These are phyloP conservation scores for Erpornis zantholeuca DNA, from an alignment of 2,113 vertebrate species.

Conservation along the genomic window DNA sequence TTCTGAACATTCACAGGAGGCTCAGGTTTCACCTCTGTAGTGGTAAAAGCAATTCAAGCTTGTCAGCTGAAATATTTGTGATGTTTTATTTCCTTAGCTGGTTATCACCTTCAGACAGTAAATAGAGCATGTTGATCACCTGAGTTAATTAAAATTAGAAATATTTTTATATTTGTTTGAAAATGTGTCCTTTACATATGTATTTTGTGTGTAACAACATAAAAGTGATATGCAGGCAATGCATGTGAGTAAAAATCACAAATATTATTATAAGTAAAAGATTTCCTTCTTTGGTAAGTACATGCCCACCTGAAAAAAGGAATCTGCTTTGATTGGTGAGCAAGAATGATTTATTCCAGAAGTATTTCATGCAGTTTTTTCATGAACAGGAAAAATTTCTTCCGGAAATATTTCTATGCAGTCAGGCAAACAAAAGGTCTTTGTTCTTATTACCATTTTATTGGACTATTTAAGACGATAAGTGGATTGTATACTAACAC, in stretches of 20 bases:
- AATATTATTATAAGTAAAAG: background rate
- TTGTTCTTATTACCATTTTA: background rate
- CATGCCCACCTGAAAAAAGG: background rate
- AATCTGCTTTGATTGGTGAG: background rate
- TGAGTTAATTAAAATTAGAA: background rate
- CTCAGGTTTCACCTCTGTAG: background rate
- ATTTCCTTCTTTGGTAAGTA: background rate
- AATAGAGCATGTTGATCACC: rapidly evolving
- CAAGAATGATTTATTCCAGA: background rate
- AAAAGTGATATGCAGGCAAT: background rate
- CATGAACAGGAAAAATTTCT: background rate
- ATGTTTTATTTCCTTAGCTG: background rate
- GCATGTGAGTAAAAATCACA: background rate
- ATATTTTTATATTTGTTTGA: background rate
- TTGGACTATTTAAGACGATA: background rate
- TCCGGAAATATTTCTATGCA: background rate
- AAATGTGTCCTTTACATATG: background rate
- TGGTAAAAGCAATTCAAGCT: background rate
- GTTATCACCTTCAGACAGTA: background rate
- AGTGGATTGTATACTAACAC: background rate
- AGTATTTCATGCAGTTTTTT: background rate
- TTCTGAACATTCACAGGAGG: background rate
- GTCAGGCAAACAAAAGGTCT: background rate
- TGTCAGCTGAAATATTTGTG: background rate
- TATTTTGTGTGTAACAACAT: background rate